A percentile compares a stretch with the other conserved stretches of the same genome.
These are phyloP conservation scores for Aspidiotus rigidus DNA, from an alignment of 2,888 invertebrate genomes.

Conservation along the genomic window DNA sequence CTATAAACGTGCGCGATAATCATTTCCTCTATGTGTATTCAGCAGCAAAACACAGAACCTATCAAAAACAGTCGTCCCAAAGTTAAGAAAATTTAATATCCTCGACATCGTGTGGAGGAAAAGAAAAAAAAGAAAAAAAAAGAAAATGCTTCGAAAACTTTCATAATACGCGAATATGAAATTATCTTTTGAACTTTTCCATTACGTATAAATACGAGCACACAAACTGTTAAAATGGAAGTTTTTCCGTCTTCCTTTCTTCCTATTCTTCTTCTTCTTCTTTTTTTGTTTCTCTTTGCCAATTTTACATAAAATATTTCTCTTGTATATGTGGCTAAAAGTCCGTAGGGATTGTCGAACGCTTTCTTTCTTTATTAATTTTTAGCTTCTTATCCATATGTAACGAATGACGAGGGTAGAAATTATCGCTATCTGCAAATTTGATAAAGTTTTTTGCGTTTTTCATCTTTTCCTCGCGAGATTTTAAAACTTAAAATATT, in stretches of 20 bases:
- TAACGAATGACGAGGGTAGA: background rate
- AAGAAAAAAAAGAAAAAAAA: too few species aligned
- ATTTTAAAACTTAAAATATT: too few species aligned
- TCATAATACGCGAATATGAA: conserved; percentile 20
- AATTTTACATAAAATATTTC: background rate
- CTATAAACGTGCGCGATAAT: background rate
- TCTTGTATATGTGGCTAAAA: background rate
- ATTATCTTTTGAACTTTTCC: conserved; percentile 29
- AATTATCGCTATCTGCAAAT: background rate
- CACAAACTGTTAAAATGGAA: too few species aligned
- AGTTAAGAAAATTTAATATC: conserved; percentile 19
- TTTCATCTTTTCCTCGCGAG: too few species aligned
- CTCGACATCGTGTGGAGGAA: background rate
- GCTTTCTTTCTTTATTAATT: background rate
- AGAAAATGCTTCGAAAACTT: conserved; percentile 9
- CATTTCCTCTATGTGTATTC: background rate
- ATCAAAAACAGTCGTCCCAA: conserved; percentile 25
- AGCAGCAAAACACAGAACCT: conserved; percentile 5
- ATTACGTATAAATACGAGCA: background rate
- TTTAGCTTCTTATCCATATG: background rate
- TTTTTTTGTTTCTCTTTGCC: background rate
- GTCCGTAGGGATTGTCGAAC: background rate
- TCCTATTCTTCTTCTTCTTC: too few species aligned
- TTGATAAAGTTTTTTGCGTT: too few species aligned
- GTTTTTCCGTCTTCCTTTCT: too few species aligned